These are phyloP conservation scores for Arvicola amphibius DNA, from an alignment of 2,797 vertebrate genomes.

Conservation along the genomic window DNA sequence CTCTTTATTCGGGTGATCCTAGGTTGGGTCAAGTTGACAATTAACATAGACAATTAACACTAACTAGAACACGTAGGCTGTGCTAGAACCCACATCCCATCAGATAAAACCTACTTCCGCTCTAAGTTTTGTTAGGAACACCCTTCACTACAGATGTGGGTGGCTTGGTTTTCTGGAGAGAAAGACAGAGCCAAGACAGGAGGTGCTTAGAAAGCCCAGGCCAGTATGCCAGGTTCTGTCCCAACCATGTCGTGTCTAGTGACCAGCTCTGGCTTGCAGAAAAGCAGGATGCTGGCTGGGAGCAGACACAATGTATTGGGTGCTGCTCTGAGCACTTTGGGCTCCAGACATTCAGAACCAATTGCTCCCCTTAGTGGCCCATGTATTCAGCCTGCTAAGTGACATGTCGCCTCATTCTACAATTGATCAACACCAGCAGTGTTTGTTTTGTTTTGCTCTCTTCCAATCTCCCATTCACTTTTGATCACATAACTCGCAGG, in stretches of 20 bases:
- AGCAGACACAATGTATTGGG: accelerated
- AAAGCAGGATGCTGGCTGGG: neutral
- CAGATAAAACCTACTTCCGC: neutral
- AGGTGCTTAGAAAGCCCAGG: neutral
- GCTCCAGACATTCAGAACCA: neutral
- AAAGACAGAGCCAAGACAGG: too few species aligned
- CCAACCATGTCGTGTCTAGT: neutral
- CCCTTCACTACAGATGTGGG: neutral
- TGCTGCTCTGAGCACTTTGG: accelerated
- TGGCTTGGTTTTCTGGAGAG: accelerated
- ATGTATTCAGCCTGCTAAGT: neutral
- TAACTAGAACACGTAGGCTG: neutral
- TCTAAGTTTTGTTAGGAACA: accelerated
- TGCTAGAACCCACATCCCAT: accelerated
- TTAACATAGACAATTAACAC: neutral
- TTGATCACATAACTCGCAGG: slow-evolving; percentile 78
- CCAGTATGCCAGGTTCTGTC: neutral
- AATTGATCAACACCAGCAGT: slow-evolving; percentile 56
- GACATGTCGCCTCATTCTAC: accelerated
- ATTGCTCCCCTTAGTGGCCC: accelerated
- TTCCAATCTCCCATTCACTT: slow-evolving; percentile 73
- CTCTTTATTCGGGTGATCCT: neutral
- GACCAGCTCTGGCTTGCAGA: neutral
- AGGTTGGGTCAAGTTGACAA: neutral
- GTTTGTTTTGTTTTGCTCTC: slow-evolving; percentile 69